A percentile compares a stretch with the other conserved stretches of the same genome.
These are phyloP conservation scores for Esperia sulphurella DNA, from an alignment of 2,888 invertebrate species.

Conservation along the genomic window DNA sequence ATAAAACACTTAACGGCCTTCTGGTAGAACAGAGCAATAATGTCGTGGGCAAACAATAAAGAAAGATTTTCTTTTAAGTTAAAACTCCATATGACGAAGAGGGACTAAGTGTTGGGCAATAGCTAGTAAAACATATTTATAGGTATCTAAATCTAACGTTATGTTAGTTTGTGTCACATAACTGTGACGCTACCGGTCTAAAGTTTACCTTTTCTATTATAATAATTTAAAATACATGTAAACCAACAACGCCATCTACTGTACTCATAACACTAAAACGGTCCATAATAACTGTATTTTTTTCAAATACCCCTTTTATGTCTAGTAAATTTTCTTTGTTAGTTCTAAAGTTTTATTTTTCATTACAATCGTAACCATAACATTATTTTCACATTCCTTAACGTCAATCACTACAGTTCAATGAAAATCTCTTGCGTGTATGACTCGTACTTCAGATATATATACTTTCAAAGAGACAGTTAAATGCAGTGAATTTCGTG, in stretches of 20 bases:
- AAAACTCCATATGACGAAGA: no score
- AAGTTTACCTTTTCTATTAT: background rate
- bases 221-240: background rate
- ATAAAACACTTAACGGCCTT: no score
- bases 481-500: no score
- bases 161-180: background rate
- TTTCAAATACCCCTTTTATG: background rate
- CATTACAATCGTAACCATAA: background rate
- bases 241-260: background rate
- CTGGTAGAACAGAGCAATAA: no score
- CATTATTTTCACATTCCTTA: conserved; percentile 6
- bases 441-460: background rate
- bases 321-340: background rate
- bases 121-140: no score
- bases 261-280: background rate
- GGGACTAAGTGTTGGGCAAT: no score
- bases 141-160: no score
- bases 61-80: no score
- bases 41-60: no score
- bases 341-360: background rate
- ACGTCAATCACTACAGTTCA: background rate
- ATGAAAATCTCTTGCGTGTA: background rate
- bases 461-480: background rate
- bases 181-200: background rate
- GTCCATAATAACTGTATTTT: background rate